phyloP scores from a whole-genome alignment of 2,113 vertebrate species.

The Vimba vimba region DNA sequence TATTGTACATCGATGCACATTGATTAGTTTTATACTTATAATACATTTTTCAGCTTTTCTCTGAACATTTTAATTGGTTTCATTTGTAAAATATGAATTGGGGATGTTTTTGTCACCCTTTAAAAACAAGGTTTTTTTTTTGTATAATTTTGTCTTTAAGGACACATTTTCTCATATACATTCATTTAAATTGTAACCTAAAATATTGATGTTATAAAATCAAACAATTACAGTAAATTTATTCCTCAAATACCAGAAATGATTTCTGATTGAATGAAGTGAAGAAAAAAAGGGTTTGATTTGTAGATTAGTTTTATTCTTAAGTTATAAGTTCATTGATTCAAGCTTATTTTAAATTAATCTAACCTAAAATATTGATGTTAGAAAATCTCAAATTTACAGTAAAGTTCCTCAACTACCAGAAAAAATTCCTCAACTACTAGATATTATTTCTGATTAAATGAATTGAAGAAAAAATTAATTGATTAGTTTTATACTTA shows the following conservation, averaged over 20 bases:
- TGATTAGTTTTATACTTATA: not conserved
- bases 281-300: not conserved
- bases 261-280: not conserved
- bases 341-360: not conserved
- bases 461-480: not conserved
- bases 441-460: not conserved
- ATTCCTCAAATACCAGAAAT: not conserved
- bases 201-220: not conserved
- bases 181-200: no score
- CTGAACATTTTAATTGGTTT: no score
- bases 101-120: no score
- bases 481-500: not conserved
- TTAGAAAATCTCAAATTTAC: no score
- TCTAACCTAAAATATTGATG: no score
- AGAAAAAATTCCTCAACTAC: not conserved
- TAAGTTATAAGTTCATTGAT: not conserved
- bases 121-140: no score
- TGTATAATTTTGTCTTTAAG: no score
- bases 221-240: not conserved
- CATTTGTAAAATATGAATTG: no score
- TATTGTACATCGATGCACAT: no score
- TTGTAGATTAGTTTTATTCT: not conserved
- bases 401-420: no score
- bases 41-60: no score
- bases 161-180: no score